A percentile compares a stretch with the other conserved stretches of the same genome.
Evolutionary conservation across 2,888 invertebrate genomes (phyloP).

Genomic region (Gisinianus flammeolus): DNA sequence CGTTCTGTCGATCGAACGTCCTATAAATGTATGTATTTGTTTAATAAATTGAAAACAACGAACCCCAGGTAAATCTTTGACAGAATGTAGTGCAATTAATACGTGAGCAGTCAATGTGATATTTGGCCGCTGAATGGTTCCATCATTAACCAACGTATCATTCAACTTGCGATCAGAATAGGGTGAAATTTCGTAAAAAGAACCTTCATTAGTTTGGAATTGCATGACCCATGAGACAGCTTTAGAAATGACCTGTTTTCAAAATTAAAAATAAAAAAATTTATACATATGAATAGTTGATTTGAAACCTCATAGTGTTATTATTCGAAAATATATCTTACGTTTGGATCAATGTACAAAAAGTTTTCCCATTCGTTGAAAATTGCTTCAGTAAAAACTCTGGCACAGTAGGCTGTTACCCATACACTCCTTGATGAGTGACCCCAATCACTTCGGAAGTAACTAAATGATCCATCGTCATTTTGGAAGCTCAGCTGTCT

Average conservation of each 20-base stretch:
- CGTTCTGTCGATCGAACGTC: too few species aligned
- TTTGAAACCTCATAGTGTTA: conserved; percentile 5
- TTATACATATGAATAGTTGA: not conserved
- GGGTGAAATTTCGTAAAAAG: conserved; percentile 89
- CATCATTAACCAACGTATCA: conserved; percentile 64
- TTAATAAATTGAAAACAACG: too few species aligned
- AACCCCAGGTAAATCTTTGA: conserved; percentile 23
- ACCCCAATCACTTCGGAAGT: conserved; percentile 93
- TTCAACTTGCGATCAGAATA: conserved; percentile 88
- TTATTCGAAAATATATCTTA: conserved; percentile 62
- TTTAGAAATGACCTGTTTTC: conserved; percentile 71
- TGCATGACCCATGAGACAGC: conserved; percentile 84
- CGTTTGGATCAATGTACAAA: conserved; percentile 87
- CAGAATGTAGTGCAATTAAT: conserved; percentile 64
- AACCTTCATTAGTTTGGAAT: conserved; percentile 83
- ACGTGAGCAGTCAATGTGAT: conserved; percentile 93
- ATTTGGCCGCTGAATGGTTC: conserved; percentile 69
- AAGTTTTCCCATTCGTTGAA: conserved; percentile 98
- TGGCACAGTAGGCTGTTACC: conserved; percentile 89
- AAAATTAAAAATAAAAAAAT: not conserved
- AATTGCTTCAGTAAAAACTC: conserved; percentile 87
- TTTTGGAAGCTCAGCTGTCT: conserved; percentile 90
- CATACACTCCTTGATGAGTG: conserved; percentile 86
- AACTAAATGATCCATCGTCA: conserved; percentile 85
- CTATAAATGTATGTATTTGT: too few species aligned